These are phyloP conservation scores for Melospiza georgiana DNA, from an alignment of 2,113 vertebrate genomes.

Conservation along the genomic window DNA sequence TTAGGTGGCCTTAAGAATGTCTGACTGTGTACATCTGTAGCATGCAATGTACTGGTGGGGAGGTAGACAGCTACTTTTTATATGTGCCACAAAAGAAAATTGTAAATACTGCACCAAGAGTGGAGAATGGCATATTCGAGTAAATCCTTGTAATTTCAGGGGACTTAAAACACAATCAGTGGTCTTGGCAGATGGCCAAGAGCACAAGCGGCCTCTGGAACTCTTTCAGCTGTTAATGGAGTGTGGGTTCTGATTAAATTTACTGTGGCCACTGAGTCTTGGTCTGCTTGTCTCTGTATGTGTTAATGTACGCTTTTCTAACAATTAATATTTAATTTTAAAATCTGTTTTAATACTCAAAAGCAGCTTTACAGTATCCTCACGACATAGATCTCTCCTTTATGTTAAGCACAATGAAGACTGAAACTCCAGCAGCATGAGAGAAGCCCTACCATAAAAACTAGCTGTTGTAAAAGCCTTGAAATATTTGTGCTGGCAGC, in stretches of 20 bases:
- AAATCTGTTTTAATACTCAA: not conserved
- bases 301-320: not conserved
- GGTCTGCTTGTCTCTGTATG: not conserved
- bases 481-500: not conserved
- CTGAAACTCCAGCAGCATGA: not conserved
- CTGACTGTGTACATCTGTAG: not conserved
- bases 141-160: slow-evolving; percentile 38
- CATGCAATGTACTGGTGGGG: not conserved
- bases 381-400: not conserved
- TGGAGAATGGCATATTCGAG: not conserved
- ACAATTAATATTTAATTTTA: not conserved
- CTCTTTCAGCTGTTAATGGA: slow-evolving; percentile 58
- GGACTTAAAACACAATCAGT: slow-evolving; percentile 37
- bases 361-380: not conserved
- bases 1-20: not conserved
- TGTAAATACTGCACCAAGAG: not conserved
- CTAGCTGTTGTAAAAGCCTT: not conserved
- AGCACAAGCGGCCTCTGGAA: slow-evolving; percentile 9
- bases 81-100: not conserved
- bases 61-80: not conserved
- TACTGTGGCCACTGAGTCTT: not conserved
- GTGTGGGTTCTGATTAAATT: slow-evolving; percentile 50
- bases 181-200: slow-evolving; percentile 35
- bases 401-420: not conserved
- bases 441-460: not conserved